Base-by-base conservation (phyloP, 2,888 invertebrate genomes). In the Ornithoptera priamus region DNA sequence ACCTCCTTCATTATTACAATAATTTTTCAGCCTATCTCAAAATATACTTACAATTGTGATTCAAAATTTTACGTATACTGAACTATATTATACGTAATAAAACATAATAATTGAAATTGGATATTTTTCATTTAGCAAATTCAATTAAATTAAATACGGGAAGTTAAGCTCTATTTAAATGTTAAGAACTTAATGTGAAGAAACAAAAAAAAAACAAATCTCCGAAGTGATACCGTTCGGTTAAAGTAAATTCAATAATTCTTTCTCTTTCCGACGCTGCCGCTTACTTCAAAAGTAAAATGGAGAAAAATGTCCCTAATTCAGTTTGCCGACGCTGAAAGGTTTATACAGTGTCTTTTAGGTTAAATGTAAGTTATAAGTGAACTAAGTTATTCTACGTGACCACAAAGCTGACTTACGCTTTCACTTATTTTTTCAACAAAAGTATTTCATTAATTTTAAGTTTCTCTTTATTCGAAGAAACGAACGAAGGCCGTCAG, bases 161-260 rank as follows among this genome's bases (percentile, higher is more conserved):
- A 22, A 22, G 22, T 22, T 22, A 22, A 22, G 22, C 22, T 22
- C 5, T 50, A 50, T 50, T 50, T 50, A 50, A 50, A 50, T 17
- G 18, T 17, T 2, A 50, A 50, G 18, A 50, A 50, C 18, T 17
- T 4, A 0, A 17, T 1, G 15, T 50, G 50, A 50, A 17, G 50
- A 50, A 50, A 18, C 50, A 50, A 18, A 50, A 50, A 50, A 18
- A 50, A 50, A 50, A 39, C 39, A 39, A 50, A 50, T 50, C 18
- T 17, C 50, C 18, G 50, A 58, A 81, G 81, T 80, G 80, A 85
- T 85, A 86, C 87, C 87, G 85, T 85, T 90, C 89, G 86, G 87
- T 88, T 89, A 89, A 90, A 91, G 87, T 87, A 86, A 87, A 81
- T 86, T 86, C 85, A 86, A 90, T 90, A 90, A 88, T 89, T 91